Conservation (phyloP, 37 sponge, comb jelly and placozoan species). For the Theonella swinhoei region DNA sequence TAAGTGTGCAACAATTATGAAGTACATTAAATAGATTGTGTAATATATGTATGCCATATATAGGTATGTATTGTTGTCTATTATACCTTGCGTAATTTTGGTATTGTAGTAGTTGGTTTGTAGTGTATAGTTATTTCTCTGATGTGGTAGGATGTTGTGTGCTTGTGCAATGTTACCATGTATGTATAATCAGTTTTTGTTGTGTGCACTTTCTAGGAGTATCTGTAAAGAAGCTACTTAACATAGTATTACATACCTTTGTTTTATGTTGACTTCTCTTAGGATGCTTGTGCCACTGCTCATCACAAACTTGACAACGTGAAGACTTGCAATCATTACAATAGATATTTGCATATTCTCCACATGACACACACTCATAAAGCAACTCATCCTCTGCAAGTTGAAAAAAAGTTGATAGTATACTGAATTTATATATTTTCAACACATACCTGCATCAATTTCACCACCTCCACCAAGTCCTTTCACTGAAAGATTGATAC, state of each 20-base stretch:
- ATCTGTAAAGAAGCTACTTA: not conserved
- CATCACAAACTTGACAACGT: constrained; percentile 1
- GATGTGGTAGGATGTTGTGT: too few relatives aligned
- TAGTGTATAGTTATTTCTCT: too few relatives aligned
- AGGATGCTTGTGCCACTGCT: not conserved
- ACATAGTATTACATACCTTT: not conserved
- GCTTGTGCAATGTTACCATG: too few relatives aligned
- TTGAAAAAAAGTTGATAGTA: not conserved
- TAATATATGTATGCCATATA: too few relatives aligned
- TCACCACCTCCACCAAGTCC: too few relatives aligned
- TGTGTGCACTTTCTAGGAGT: not conserved
- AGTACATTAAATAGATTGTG: too few relatives aligned
- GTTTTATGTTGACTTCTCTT: constrained; percentile 14
- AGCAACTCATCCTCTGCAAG: not conserved
- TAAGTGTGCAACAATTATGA: not conserved
- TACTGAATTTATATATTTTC: not conserved
- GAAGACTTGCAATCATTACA: constrained; percentile 10
- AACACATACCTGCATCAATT: too few relatives aligned
- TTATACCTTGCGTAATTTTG: not conserved
- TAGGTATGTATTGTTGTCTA: not conserved
- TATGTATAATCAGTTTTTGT: too few relatives aligned
- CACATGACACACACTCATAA: constrained; percentile 8
- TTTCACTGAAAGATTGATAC: too few relatives aligned
- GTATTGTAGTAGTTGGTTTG: too few relatives aligned
- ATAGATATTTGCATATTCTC: not conserved